Conservation (phyloP, 1,140 invertebrate genomes). For the Heliconius hewitsoni region DNA sequence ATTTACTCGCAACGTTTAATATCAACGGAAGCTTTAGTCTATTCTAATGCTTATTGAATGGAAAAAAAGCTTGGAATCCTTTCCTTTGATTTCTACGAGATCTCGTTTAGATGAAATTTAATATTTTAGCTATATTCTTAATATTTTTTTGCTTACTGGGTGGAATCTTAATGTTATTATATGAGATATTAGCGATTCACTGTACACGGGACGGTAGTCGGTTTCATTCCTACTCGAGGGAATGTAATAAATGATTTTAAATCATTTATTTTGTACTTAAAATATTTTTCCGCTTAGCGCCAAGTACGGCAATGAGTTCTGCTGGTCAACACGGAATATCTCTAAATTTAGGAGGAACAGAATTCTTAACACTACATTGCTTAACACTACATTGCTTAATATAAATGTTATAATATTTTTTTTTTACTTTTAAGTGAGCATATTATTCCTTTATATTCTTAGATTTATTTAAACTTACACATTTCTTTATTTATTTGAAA, state of each 20-base stretch:
- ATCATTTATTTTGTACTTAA: too few relatives aligned
- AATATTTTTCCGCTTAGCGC: too few relatives aligned
- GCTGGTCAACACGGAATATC: too few relatives aligned
- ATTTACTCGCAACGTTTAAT: constrained; percentile 6
- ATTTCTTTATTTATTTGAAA: too few relatives aligned
- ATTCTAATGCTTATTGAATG: constrained; percentile 9
- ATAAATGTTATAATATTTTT: too few relatives aligned
- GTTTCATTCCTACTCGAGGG: not conserved
- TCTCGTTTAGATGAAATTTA: not conserved
- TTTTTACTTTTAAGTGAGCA: too few relatives aligned
- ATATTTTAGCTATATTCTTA: not conserved
- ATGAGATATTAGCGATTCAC: not conserved
- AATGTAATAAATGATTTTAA: not conserved
- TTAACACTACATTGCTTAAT: too few relatives aligned
- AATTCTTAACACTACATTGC: too few relatives aligned
- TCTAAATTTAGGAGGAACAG: too few relatives aligned
- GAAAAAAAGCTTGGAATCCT: constrained; percentile 3
- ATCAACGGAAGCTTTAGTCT: not conserved
- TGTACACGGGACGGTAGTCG: not conserved
- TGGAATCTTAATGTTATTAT: not conserved
- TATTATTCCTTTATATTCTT: too few relatives aligned
- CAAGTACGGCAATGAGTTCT: too few relatives aligned
- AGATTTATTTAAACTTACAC: too few relatives aligned
- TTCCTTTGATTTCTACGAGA: not conserved
- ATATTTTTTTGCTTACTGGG: not conserved